Conservation (phyloP, 2,797 vertebrate genomes). For the Protosalanx chinensis region DNA sequence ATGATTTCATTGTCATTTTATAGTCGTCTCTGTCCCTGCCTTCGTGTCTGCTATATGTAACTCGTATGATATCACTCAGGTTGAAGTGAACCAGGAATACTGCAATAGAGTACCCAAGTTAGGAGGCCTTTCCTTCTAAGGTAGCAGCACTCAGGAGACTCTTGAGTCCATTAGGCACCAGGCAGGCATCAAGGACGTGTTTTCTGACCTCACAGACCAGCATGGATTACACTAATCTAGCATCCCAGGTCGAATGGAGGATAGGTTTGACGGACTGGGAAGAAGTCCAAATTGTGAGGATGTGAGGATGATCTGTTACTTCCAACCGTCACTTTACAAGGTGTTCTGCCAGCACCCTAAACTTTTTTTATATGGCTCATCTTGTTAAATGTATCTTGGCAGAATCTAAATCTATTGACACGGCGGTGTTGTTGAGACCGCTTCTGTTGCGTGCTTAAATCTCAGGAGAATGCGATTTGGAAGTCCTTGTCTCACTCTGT, state of each 20-base stretch:
- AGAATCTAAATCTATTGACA: no score
- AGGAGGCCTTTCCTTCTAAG: background rate
- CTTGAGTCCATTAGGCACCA: background rate
- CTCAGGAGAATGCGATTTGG: background rate
- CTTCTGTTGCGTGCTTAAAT: background rate
- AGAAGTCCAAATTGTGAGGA: background rate
- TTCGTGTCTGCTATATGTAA: background rate
- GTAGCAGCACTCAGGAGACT: background rate
- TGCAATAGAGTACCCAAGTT: background rate
- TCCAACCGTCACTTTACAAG: no score
- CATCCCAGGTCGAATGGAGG: background rate
- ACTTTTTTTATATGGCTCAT: background rate
- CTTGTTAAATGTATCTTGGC: background rate
- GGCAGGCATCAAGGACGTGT: background rate
- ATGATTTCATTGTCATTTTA: constrained; percentile 4
- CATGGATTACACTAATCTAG: constrained; percentile 11
- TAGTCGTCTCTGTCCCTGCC: background rate
- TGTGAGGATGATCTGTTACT: background rate
- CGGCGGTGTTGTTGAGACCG: background rate
- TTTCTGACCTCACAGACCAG: constrained; percentile 9
- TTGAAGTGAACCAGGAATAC: constrained; percentile 4
- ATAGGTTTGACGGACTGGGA: background rate
- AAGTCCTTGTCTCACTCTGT: background rate
- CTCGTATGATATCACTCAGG: background rate
- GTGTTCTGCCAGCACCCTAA: background rate